These are phyloP conservation scores for Chiloscyllium punctatum DNA, from an alignment of 2,797 vertebrate species.

Conservation along the genomic window DNA sequence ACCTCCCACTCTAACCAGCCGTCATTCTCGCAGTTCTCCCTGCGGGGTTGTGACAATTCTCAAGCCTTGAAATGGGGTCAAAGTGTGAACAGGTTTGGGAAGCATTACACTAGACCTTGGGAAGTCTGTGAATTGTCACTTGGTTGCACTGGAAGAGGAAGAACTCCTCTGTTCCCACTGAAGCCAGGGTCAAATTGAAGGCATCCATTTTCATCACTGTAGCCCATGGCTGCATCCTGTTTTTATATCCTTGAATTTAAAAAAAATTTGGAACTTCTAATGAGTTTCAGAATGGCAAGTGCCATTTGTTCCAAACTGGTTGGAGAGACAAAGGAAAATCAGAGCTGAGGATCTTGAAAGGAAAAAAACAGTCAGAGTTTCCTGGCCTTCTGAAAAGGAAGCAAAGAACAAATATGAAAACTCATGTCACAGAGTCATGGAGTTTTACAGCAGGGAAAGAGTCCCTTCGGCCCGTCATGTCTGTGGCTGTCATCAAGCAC, in stretches of 20 bases:
- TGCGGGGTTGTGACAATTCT: no score
- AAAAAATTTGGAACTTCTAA: not conserved
- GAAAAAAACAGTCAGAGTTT: not conserved
- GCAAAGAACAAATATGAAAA: not conserved
- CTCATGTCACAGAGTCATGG: not conserved
- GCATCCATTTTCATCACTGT: not conserved
- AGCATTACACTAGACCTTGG: not conserved
- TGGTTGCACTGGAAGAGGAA: not conserved
- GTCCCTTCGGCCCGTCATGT: no score
- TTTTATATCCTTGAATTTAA: not conserved
- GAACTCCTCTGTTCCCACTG: not conserved
- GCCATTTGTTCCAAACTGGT: not conserved
- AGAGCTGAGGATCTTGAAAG: not conserved
- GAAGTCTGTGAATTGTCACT: not conserved
- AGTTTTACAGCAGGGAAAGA: no score
- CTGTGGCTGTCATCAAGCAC: no score
- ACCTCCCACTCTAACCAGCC: no score
- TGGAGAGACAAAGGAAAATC: not conserved
- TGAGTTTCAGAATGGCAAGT: not conserved
- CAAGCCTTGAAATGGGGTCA: no score
- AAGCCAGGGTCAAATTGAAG: not conserved
- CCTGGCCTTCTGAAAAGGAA: not conserved
- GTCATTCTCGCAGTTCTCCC: no score
- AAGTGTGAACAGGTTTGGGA: no score
- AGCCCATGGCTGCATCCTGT: not conserved